Conservation (phyloP, 1,140 invertebrate genomes). For the Scylla paramamosain region DNA sequence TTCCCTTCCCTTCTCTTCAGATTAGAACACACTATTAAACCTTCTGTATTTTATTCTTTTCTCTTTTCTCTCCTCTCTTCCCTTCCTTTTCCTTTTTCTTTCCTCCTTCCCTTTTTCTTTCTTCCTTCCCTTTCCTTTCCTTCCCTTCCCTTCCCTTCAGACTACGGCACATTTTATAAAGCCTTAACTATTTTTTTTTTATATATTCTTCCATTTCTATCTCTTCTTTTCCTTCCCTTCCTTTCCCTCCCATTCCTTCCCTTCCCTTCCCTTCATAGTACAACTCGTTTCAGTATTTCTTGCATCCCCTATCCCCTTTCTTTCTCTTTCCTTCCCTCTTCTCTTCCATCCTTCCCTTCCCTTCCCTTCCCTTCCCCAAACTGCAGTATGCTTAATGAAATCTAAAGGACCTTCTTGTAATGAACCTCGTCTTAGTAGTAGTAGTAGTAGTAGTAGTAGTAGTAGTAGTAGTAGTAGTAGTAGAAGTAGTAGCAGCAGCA, state of each 20-base stretch:
- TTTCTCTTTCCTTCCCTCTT: not conserved
- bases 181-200: not conserved
- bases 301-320: not conserved
- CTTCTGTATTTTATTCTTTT: too few species aligned
- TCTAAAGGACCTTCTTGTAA: not conserved
- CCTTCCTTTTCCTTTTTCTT: too few species aligned
- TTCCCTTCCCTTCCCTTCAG: not conserved
- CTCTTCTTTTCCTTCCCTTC: not conserved
- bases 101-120: not conserved
- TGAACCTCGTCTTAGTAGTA: too few species aligned
- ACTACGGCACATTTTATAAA: not conserved
- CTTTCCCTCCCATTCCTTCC: not conserved
- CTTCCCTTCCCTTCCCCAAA: not conserved
- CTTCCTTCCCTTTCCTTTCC: not conserved
- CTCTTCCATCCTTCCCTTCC: not conserved
- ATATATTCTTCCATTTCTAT: too few species aligned
- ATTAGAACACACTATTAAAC: not conserved
- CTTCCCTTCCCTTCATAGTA: not conserved
- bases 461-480: too few species aligned
- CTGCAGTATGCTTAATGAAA: too few species aligned
- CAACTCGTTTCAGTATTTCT: not conserved
- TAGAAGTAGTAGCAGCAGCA: too few species aligned
- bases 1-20: not conserved
- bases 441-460: too few species aligned
- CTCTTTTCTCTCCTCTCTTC: too few species aligned